These are phyloP conservation scores for Neria commutata DNA, from an alignment of 2,888 invertebrate species.

Conservation along the genomic window DNA sequence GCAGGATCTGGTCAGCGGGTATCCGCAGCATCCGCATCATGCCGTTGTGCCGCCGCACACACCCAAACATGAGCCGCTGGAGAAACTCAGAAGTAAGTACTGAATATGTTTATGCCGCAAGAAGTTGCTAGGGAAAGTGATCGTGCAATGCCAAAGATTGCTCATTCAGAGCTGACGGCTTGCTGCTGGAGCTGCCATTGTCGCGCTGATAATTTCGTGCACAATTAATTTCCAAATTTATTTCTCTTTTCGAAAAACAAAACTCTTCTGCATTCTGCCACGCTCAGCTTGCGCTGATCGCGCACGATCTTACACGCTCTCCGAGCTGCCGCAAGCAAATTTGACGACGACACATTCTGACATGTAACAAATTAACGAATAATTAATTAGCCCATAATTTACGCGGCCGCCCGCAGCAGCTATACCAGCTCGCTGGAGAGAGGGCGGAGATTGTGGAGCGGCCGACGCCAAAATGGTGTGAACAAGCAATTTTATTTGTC, in stretches of 20 bases:
- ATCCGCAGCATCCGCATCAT: constrained; percentile 66
- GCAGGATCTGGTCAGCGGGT: constrained; percentile 62
- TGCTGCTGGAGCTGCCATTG: background rate
- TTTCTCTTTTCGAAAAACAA: constrained; percentile 21
- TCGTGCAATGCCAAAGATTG: too few species aligned
- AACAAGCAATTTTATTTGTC: constrained; percentile 21
- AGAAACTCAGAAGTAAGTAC: constrained; percentile 74
- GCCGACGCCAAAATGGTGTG: constrained; percentile 23
- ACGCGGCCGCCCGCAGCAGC: constrained; percentile 25
- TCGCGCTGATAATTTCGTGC: constrained; percentile 42
- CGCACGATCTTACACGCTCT: constrained; percentile 8
- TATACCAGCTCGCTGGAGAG: too few species aligned
- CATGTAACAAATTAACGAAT: constrained; percentile 53
- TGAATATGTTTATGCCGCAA: constrained; percentile 40
- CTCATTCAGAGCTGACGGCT: background rate
- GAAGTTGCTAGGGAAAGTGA: background rate
- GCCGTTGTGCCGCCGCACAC: constrained; percentile 66
- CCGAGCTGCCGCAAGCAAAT: constrained; percentile 17
- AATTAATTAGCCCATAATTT: constrained; percentile 56
- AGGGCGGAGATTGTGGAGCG: too few species aligned
- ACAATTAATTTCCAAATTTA: constrained; percentile 47
- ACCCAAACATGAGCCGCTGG: constrained; percentile 70
- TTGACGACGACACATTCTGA: constrained; percentile 25
- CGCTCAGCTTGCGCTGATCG: background rate
- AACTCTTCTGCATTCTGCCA: background rate